Percentiles rank a stretch among this genome's conserved stretches.
Evolutionary conservation across 1,140 invertebrate species (phyloP).

Genomic region (Tetragnatha versicolor): DNA sequence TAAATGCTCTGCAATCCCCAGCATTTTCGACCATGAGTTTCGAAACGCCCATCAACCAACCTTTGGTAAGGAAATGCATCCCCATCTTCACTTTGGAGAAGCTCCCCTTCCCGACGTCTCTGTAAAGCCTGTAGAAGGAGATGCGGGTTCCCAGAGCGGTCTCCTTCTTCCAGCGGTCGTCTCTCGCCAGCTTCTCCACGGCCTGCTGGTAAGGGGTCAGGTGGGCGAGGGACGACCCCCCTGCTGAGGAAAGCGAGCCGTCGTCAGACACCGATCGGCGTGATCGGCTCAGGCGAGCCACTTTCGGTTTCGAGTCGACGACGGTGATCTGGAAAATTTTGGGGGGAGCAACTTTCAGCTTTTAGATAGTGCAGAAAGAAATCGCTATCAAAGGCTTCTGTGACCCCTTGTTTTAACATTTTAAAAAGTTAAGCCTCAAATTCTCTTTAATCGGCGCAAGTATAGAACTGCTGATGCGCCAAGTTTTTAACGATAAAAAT

Average conservation of each 20-base stretch:
- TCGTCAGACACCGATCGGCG: conserved; percentile 39
- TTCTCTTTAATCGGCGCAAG: too few relatives aligned
- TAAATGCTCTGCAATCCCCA: too few relatives aligned
- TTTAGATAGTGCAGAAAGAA: too few relatives aligned
- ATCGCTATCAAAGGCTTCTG: too few relatives aligned
- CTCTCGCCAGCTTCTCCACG: conserved; percentile 60
- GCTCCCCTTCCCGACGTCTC: conserved; percentile 82
- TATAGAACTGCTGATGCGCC: too few relatives aligned
- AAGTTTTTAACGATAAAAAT: too few relatives aligned
- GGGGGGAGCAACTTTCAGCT: too few relatives aligned
- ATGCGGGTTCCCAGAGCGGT: conserved; percentile 73
- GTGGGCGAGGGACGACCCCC: neutral
- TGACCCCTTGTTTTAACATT: too few relatives aligned
- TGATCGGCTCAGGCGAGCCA: conserved; percentile 2
- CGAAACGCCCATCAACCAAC: conserved; percentile 68
- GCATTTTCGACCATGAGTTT: too few relatives aligned
- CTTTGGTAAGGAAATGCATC: conserved; percentile 82
- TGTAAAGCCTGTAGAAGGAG: conserved; percentile 74
- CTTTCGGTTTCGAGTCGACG: too few relatives aligned
- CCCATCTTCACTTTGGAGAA: conserved; percentile 90
- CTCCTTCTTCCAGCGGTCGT: conserved; percentile 70
- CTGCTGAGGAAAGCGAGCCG: conserved; percentile 22
- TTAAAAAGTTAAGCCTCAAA: too few relatives aligned
- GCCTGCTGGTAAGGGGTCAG: conserved; percentile 25
- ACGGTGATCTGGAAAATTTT: too few relatives aligned